Evolutionary conservation across 64 coral and sea anemone species (phyloP).

Genomic region (Actinia tenebrosa): DNA sequence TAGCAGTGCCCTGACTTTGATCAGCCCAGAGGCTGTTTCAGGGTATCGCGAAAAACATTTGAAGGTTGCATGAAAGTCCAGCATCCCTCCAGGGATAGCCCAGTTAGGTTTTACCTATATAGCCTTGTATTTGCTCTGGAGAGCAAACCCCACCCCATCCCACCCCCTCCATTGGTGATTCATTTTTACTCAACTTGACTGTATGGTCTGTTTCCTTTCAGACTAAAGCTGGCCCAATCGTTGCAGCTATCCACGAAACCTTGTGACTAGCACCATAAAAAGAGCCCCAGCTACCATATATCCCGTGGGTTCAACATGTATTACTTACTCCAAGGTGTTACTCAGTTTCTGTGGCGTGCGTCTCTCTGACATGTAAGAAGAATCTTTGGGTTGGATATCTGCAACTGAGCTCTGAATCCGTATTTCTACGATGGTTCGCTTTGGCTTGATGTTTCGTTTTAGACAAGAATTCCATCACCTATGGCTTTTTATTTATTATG

Average conservation of each 20-base stretch:
- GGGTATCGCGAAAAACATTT: too few relatives aligned
- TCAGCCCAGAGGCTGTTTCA: too few relatives aligned
- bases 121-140: too few relatives aligned
- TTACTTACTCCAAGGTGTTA: background rate
- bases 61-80: too few relatives aligned
- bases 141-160: background rate
- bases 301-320: background rate
- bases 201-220: slow-evolving; percentile 21
- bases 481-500: background rate
- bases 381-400: too few relatives aligned
- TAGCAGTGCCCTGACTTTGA: too few relatives aligned
- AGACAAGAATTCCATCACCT: background rate
- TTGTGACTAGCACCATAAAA: slow-evolving; percentile 40
- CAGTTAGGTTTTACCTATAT: too few relatives aligned
- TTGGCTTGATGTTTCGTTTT: background rate
- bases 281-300: background rate
- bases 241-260: slow-evolving; percentile 90
- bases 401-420: too few relatives aligned
- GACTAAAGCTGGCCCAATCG: slow-evolving; percentile 84
- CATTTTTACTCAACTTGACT: background rate
- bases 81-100: too few relatives aligned
- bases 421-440: too few relatives aligned
- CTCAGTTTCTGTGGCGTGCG: background rate
- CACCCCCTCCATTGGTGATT: background rate
- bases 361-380: too few relatives aligned